phyloP scores from a whole-genome alignment of 2,888 invertebrate genomes.

The Melinaea marsaeus region DNA sequence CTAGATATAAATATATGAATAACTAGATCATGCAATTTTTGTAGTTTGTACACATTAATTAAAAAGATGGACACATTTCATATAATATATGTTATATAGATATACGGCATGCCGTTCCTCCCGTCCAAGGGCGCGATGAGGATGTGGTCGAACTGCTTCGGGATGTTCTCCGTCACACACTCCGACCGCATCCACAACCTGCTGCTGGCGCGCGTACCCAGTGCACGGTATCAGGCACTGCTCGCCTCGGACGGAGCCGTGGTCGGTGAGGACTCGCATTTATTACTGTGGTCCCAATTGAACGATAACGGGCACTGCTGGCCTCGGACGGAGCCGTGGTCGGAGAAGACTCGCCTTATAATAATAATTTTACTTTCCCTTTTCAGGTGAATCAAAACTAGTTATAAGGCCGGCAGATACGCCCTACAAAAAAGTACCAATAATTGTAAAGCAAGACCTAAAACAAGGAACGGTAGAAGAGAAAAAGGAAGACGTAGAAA shows the following conservation, averaged over 20 bases:
- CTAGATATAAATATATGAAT: background rate
- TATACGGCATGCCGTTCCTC: constrained; percentile 61
- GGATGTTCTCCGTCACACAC: constrained; percentile 31
- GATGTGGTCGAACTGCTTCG: constrained; percentile 39
- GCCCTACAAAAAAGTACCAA: constrained; percentile 1
- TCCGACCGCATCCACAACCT: constrained; percentile 50
- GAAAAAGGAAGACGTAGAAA: no score
- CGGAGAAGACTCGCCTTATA: constrained; percentile 31
- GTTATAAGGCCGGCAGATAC: constrained; percentile 39
- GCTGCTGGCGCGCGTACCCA: constrained; percentile 28
- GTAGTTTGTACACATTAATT: background rate
- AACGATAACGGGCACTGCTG: constrained; percentile 27
- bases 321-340: constrained; percentile 47
- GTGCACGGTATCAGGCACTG: constrained; percentile 29
- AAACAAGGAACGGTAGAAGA: no score
- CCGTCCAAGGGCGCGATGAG: constrained; percentile 43
- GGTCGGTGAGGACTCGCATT: no score
- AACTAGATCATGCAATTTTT: background rate
- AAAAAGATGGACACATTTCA: constrained; percentile 9
- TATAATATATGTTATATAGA: constrained; percentile 35
- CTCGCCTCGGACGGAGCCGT: constrained; percentile 43
- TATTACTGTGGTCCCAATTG: no score
- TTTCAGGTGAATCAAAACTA: constrained; percentile 46
- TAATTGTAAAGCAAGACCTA: background rate
- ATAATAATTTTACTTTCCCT: background rate